phyloP scores from a whole-genome alignment of 2,797 vertebrate species.

The Chelidonichthys spinosus region DNA sequence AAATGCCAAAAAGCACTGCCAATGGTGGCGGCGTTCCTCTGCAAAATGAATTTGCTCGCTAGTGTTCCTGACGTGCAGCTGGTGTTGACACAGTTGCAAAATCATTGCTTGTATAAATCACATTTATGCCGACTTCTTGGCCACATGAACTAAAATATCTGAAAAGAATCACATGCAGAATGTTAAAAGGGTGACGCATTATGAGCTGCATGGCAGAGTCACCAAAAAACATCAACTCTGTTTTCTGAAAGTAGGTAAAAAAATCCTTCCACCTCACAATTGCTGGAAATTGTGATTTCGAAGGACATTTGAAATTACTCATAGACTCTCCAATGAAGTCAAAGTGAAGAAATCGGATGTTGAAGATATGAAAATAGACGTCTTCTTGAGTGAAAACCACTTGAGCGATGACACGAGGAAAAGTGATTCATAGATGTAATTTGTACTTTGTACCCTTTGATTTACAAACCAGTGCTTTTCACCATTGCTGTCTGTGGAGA shows the following conservation, averaged over 20 bases:
- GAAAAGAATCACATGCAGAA: conserved; percentile 62
- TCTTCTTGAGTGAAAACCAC: too few species aligned
- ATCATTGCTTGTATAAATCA: conserved; percentile 57
- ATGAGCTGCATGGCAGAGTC: conserved; percentile 27
- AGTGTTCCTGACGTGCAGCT: conserved; percentile 51
- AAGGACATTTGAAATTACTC: conserved; percentile 46
- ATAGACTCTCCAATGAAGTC: conserved; percentile 26
- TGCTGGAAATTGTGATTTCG: conserved; percentile 40
- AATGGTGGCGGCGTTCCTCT: conserved; percentile 34
- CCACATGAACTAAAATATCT: conserved; percentile 32
- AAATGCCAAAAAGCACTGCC: conserved; percentile 58
- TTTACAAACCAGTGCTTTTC: conserved; percentile 51
- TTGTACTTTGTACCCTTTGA: conserved; percentile 51
- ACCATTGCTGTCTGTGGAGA: conserved; percentile 59
- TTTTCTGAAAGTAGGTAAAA: conserved; percentile 17
- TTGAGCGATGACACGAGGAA: conserved; percentile 21
- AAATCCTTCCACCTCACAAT: conserved; percentile 8
- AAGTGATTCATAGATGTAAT: conserved; percentile 14
- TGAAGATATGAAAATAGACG: conserved; percentile 24
- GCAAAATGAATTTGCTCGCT: conserved; percentile 50
- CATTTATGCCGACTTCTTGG: conserved; percentile 49
- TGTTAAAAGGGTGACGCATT: conserved; percentile 27
- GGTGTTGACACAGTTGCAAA: conserved; percentile 64
- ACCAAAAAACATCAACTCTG: conserved; percentile 12
- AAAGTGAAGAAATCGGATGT: conserved; percentile 20